These are phyloP conservation scores for Brassicogethes aeneus DNA, from an alignment of 2,888 invertebrate genomes.

Conservation along the genomic window DNA sequence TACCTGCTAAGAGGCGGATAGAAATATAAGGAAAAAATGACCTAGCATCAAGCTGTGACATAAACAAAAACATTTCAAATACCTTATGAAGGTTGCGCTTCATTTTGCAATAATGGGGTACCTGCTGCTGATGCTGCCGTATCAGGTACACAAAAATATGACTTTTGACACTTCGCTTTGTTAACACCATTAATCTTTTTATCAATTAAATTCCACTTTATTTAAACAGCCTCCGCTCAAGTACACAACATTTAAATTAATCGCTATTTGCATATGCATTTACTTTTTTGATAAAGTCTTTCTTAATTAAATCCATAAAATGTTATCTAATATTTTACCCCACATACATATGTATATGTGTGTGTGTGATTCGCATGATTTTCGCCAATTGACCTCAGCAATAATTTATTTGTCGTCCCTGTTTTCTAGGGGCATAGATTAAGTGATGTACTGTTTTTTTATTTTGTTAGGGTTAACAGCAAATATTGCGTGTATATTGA, in stretches of 20 bases:
- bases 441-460: background rate
- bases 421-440: background rate
- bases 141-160: too few relatives aligned
- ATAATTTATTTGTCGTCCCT: background rate
- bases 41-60: slow-evolving; percentile 12
- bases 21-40: slow-evolving; percentile 11
- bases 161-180: slow-evolving; percentile 1
- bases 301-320: too few relatives aligned
- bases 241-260: too few relatives aligned
- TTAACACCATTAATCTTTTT: too few relatives aligned
- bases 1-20: slow-evolving; percentile 1
- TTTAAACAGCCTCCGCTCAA: too few relatives aligned
- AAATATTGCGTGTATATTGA: background rate
- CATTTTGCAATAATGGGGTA: background rate
- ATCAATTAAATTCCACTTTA: too few relatives aligned
- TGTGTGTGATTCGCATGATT: too few relatives aligned
- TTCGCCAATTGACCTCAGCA: background rate
- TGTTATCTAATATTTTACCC: too few relatives aligned
- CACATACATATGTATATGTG: too few relatives aligned
- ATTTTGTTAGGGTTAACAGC: background rate
- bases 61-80: slow-evolving; percentile 18
- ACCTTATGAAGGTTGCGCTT: slow-evolving; percentile 15
- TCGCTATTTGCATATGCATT: too few relatives aligned
- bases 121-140: too few relatives aligned
- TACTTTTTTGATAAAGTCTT: too few relatives aligned